phyloP scores from a whole-genome alignment of 2,888 invertebrate genomes.

The Stenodera caucasica region DNA sequence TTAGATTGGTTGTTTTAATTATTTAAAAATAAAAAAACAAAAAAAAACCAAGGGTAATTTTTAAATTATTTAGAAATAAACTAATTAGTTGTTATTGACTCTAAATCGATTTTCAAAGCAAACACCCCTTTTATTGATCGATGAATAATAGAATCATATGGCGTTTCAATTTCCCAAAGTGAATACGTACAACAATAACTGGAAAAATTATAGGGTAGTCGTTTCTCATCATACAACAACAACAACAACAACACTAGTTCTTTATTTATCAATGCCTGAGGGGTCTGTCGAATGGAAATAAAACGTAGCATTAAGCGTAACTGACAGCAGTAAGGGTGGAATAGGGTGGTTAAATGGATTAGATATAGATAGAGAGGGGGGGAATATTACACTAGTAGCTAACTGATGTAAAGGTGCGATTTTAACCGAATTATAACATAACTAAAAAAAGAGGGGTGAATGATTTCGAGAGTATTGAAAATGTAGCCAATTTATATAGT shows the following conservation, averaged over 20 bases:
- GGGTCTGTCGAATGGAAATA: slow-evolving; percentile 45
- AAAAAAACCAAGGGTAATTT: too few species aligned
- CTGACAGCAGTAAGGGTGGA: slow-evolving; percentile 46
- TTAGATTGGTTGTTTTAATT: slow-evolving; percentile 32
- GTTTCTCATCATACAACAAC: slow-evolving; percentile 9
- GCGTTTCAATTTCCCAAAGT: slow-evolving; percentile 34
- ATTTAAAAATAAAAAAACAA: too few species aligned
- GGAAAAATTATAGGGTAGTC: neutral
- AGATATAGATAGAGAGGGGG: slow-evolving; percentile 52
- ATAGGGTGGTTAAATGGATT: slow-evolving; percentile 49
- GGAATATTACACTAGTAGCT: slow-evolving; percentile 52
- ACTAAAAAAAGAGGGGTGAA: neutral
- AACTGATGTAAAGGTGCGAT: slow-evolving; percentile 51
- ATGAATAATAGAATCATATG: slow-evolving; percentile 23
- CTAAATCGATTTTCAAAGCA: neutral
- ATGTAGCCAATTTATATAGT: neutral
- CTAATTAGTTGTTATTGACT: slow-evolving; percentile 1
- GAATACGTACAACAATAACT: slow-evolving; percentile 20
- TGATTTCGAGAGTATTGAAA: neutral
- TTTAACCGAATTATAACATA: slow-evolving; percentile 36
- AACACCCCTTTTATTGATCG: neutral
- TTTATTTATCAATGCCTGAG: slow-evolving; percentile 33
- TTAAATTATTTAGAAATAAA: too few species aligned
- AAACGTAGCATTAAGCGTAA: slow-evolving; percentile 49
- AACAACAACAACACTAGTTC: slow-evolving; percentile 20